These are phyloP conservation scores for Spodoptera picta DNA, from an alignment of 2,888 invertebrate genomes.

Conservation along the genomic window DNA sequence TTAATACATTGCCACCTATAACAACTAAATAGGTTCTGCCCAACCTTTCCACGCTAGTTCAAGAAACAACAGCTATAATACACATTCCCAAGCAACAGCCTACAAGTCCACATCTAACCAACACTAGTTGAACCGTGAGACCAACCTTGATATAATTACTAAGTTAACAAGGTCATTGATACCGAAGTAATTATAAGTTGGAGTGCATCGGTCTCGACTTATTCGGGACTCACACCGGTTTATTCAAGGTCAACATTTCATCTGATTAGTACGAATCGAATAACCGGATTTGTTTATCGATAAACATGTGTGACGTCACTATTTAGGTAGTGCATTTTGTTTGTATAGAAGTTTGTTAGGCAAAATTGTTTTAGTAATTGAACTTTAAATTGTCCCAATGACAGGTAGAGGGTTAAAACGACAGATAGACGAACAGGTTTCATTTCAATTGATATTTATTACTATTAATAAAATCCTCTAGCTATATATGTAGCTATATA, in stretches of 20 bases:
- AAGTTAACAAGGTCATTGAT: slow-evolving; percentile 56
- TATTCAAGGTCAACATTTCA: slow-evolving; percentile 27
- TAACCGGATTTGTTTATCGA: slow-evolving; percentile 25
- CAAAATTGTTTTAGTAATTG: too few relatives aligned
- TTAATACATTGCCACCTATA: too few relatives aligned
- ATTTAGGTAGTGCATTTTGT: slow-evolving; percentile 3
- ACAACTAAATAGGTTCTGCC: too few relatives aligned
- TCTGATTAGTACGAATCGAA: slow-evolving; percentile 11
- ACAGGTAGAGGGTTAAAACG: too few relatives aligned
- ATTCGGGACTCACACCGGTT: slow-evolving; percentile 42
- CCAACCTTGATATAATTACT: slow-evolving; percentile 52
- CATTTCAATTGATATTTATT: too few relatives aligned
- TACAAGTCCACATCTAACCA: neutral
- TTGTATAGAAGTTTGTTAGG: neutral
- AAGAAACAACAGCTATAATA: too few relatives aligned
- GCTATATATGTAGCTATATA: too few relatives aligned
- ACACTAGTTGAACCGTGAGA: slow-evolving; percentile 16
- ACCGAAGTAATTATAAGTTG: slow-evolving; percentile 49
- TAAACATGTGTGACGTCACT: slow-evolving; percentile 3
- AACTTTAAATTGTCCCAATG: too few relatives aligned
- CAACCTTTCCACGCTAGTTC: too few relatives aligned
- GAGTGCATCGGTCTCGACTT: slow-evolving; percentile 29
- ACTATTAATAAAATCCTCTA: too few relatives aligned
- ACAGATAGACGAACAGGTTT: too few relatives aligned
- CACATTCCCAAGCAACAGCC: too few relatives aligned